Evolutionary conservation across 2,113 vertebrate species (phyloP), one percentile per base, ranked within the genome.

Genomic region (Bettongia penicillata): DNA sequence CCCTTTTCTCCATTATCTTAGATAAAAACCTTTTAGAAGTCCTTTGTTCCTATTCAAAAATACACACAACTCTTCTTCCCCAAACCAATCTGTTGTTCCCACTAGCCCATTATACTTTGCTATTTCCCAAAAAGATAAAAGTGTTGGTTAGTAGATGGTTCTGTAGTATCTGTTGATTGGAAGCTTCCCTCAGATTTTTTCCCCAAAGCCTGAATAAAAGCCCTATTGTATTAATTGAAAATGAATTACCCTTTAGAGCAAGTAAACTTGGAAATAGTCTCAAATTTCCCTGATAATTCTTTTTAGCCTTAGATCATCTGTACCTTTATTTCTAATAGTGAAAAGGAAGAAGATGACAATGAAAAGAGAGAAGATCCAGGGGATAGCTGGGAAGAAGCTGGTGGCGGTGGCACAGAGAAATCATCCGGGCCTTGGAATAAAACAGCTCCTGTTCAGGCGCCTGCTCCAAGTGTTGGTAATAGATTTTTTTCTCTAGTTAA

Each of bases 361-460:
- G 99, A 99, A 96, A 99, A 99, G 95, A 99, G 98, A 98, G 99
- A 99, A 97, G 99, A 99, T 96, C 99, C 99, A 23, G 98, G 99
- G 23, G 99, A 99, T 37, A 99, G 98, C 43, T 99, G 99, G 97
- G 99, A 99, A 93, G 99, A 99, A 98, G 98, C 99, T 91, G 99
- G 99, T 92, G 97, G 99, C 57, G 97, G 97, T 55, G 99, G 99
- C 51, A 55, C 99, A 92, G 99, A 99, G 95, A 99, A 99, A 97
- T 96, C 99, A 77, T 99, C 99, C 53, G 99, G 99, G 51, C 99
- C 99, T 90, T 99, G 99, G 99, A 99, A 99, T 98, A 99, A 99
- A 96, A 99, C 99, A 7, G 99, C 99, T 97, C 97, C 98, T 3
- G 97, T 98, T 53, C 99, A 98, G 50, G 97, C 99, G 47, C 97